phyloP scores from a whole-genome alignment of 2,113 vertebrate species.

The Microcebus lehilahytsara region DNA sequence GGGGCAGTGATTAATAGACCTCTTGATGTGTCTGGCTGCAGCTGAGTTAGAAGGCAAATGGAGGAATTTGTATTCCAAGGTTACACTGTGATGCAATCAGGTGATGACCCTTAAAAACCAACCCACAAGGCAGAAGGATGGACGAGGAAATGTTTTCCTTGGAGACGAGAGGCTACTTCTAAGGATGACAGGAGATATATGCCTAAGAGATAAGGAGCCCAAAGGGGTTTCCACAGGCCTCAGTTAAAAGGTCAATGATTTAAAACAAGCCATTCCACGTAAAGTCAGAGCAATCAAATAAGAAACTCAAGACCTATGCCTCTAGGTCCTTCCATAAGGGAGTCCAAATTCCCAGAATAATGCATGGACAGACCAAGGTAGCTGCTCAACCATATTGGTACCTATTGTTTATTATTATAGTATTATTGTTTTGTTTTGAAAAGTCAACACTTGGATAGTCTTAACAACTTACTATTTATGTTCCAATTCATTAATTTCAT shows the following conservation, averaged over 20 bases:
- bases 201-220: background rate
- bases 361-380: accelerated
- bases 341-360: background rate
- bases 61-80: background rate
- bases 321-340: no score
- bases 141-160: background rate
- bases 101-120: background rate
- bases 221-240: background rate
- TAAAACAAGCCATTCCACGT: background rate
- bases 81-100: background rate
- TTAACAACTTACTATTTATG: background rate
- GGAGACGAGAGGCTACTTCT: background rate
- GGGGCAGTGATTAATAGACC: no score
- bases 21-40: background rate
- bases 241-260: background rate
- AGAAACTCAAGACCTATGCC: background rate
- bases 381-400: background rate
- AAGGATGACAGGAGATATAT: background rate
- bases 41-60: background rate
- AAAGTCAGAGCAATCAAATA: background rate
- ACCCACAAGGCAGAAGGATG: background rate
- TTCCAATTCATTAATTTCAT: background rate
- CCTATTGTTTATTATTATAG: background rate
- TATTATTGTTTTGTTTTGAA: background rate
- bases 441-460: background rate